Conservation (phyloP, 2,113 vertebrate genomes). For the Lampris incognitus region DNA sequence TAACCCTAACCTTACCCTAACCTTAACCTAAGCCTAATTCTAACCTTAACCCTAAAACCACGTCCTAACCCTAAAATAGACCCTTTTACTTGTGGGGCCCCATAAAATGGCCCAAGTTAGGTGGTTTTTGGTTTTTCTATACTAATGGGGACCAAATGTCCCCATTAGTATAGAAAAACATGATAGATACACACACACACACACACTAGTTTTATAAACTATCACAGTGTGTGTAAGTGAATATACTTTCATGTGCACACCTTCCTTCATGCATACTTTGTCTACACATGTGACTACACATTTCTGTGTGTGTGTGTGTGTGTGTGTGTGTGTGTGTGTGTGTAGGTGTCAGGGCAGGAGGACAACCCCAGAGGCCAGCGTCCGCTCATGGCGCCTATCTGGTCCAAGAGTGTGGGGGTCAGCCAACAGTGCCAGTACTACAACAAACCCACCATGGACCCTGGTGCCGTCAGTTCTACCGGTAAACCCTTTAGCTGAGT, state of each 20-base stretch:
- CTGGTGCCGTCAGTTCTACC: slow-evolving; percentile 15
- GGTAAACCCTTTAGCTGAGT: slow-evolving; percentile 18
- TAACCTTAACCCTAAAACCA: too few species aligned
- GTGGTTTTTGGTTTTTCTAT: too few species aligned
- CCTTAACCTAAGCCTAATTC: too few species aligned
- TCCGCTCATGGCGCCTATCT: slow-evolving; percentile 89
- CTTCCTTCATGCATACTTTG: background rate
- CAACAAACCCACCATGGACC: background rate
- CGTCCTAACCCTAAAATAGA: too few species aligned
- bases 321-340: slow-evolving; percentile 28
- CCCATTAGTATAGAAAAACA: too few species aligned
- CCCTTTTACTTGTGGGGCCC: too few species aligned
- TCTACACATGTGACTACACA: background rate
- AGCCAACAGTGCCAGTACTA: slow-evolving; percentile 90
- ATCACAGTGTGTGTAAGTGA: background rate
- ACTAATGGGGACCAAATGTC: too few species aligned
- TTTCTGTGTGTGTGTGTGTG: background rate
- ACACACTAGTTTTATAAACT: background rate
- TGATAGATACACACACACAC: background rate
- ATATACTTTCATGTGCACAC: background rate
- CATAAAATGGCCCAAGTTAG: too few species aligned
- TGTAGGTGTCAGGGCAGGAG: slow-evolving; percentile 96
- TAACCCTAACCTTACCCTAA: too few species aligned
- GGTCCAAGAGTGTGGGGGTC: slow-evolving; percentile 92
- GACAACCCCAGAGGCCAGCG: slow-evolving; percentile 85